A percentile compares a stretch with the other conserved stretches of the same genome.
Conservation (phyloP, 2,797 vertebrate species). For the Gymnothorax reevesii region DNA sequence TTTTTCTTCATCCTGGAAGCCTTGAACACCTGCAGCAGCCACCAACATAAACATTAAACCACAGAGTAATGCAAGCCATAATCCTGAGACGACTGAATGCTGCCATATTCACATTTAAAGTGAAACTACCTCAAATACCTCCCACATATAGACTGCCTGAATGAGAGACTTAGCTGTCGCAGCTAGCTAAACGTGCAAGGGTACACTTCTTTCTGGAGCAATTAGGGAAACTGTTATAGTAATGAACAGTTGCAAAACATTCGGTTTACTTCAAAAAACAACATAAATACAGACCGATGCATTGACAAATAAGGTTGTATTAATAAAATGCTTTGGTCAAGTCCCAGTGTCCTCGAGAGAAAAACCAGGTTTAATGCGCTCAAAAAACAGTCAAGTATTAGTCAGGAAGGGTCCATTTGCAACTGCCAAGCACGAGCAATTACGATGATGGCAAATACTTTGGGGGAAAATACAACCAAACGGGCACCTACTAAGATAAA, state of each 20-base stretch:
- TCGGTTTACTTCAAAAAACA: neutral
- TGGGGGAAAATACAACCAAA: neutral
- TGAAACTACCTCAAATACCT: neutral
- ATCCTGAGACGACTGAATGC: neutral
- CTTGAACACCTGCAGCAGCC: conserved; percentile 46
- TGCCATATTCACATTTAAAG: neutral
- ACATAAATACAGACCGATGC: neutral
- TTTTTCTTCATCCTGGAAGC: conserved; percentile 90
- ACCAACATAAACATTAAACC: neutral
- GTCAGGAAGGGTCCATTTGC: neutral
- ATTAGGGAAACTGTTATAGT: neutral
- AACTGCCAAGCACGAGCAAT: neutral
- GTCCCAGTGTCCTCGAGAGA: neutral
- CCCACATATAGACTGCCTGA: neutral
- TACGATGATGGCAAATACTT: neutral
- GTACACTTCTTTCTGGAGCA: neutral
- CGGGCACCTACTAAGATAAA: neutral
- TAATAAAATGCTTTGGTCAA: neutral
- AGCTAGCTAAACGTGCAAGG: neutral
- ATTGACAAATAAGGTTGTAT: neutral
- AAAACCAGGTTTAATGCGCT: neutral
- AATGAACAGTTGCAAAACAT: neutral
- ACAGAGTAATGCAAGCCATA: neutral
- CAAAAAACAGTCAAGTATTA: neutral
- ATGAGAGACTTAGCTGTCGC: neutral